These are phyloP conservation scores for Anastatus disparis DNA, from an alignment of 1,140 invertebrate genomes.

Conservation along the genomic window DNA sequence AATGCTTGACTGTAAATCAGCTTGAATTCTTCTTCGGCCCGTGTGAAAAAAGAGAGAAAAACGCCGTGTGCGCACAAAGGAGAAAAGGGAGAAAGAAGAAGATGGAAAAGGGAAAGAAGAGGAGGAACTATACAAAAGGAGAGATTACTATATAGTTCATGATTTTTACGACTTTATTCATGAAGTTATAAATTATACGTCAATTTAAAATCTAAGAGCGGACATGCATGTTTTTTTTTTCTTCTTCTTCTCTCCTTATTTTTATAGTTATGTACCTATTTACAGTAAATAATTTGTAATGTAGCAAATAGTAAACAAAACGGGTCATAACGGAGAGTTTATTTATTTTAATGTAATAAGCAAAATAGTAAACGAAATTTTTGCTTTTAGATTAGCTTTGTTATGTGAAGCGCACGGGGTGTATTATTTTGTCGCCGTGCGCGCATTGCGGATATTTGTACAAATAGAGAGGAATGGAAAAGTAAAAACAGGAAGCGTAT, in stretches of 20 bases:
- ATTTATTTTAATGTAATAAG: too few species aligned
- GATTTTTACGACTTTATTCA: constrained; percentile 35
- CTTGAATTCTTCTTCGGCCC: constrained; percentile 43
- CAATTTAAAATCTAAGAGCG: not conserved
- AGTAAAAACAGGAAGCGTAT: not conserved
- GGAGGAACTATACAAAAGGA: not conserved
- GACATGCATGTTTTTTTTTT: not conserved
- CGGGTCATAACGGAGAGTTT: too few species aligned
- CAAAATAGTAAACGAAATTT: too few species aligned
- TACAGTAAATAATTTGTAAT: too few species aligned
- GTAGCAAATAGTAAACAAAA: too few species aligned
- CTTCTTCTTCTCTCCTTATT: too few species aligned
- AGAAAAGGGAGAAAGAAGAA: not conserved
- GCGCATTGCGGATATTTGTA: too few species aligned
- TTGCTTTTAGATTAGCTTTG: constrained; percentile 2
- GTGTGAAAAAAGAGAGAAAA: not conserved
- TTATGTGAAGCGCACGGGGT: too few species aligned
- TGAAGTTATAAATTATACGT: constrained; percentile 31
- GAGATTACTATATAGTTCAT: constrained; percentile 14
- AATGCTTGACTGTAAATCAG: constrained; percentile 50
- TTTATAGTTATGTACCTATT: too few species aligned
- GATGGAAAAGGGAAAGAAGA: not conserved
- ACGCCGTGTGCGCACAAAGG: not conserved
- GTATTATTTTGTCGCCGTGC: too few species aligned
- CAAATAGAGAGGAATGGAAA: too few species aligned